These are phyloP conservation scores for Orientallactaga sibirica DNA, from an alignment of 2,797 vertebrate genomes.

Conservation along the genomic window DNA sequence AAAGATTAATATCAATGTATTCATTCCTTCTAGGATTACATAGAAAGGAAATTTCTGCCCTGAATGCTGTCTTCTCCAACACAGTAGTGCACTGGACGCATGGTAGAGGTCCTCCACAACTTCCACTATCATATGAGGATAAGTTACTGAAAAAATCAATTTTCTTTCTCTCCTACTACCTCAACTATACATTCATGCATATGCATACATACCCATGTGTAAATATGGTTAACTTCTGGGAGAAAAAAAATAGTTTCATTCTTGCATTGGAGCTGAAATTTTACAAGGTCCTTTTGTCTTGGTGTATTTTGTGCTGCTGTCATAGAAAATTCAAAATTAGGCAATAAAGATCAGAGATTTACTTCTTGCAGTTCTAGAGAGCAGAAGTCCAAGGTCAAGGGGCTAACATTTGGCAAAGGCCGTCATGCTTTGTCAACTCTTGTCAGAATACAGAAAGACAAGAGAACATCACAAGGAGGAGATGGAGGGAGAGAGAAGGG, in stretches of 20 bases:
- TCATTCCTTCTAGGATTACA: background rate
- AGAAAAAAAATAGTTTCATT: background rate
- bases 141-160: background rate
- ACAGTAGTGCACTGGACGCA: background rate
- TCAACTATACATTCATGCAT: fast-evolving
- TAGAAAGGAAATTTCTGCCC: background rate
- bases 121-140: background rate
- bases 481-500: background rate
- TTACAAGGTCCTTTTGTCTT: background rate
- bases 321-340: background rate
- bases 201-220: fast-evolving
- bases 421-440: background rate
- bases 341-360: background rate
- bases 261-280: background rate
- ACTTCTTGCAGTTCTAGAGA: background rate
- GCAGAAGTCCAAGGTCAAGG: background rate
- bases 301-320: background rate
- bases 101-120: background rate
- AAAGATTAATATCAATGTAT: background rate
- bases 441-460: background rate
- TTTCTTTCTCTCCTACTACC: background rate
- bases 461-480: background rate
- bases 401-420: no score
- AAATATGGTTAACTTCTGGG: background rate
- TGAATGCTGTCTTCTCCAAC: background rate